Evolutionary conservation across 2,113 vertebrate genomes (phyloP).

Genomic region (Sinocyclocheilus anshuiensis): DNA sequence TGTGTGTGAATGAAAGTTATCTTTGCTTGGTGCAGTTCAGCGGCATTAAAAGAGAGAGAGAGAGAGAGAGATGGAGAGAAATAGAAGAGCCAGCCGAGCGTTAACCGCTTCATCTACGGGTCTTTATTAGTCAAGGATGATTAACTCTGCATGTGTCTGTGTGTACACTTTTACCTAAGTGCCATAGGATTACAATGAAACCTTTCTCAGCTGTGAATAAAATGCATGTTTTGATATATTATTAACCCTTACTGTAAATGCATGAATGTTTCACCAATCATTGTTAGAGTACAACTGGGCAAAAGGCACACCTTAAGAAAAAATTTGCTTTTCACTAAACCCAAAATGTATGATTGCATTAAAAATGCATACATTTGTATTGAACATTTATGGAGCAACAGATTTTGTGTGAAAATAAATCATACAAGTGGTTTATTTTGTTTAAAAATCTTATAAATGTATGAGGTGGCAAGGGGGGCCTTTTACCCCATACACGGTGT

Average conservation of each 20-base stretch:
- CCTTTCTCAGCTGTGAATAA: not conserved
- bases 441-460: too few relatives aligned
- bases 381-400: too few relatives aligned
- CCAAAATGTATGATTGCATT: too few relatives aligned
- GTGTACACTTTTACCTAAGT: constrained; percentile 16
- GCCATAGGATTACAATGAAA: not conserved
- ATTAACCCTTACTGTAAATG: constrained; percentile 1
- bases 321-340: too few relatives aligned
- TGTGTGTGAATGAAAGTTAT: constrained; percentile 20
- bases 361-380: too few relatives aligned
- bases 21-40: constrained; percentile 42
- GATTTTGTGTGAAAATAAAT: too few relatives aligned
- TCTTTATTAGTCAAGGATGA: constrained; percentile 55
- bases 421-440: too few relatives aligned
- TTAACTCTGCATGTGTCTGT: constrained; percentile 46
- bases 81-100: constrained; percentile 24
- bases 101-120: constrained; percentile 52
- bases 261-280: too few relatives aligned
- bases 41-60: not conserved
- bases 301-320: too few relatives aligned
- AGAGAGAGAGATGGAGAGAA: not conserved
- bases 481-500: too few relatives aligned
- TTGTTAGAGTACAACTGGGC: too few relatives aligned
- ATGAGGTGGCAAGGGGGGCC: too few relatives aligned
- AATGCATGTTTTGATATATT: constrained; percentile 14